These are phyloP conservation scores for Theristicus caerulescens DNA, from an alignment of 2,113 vertebrate species.

Conservation along the genomic window DNA sequence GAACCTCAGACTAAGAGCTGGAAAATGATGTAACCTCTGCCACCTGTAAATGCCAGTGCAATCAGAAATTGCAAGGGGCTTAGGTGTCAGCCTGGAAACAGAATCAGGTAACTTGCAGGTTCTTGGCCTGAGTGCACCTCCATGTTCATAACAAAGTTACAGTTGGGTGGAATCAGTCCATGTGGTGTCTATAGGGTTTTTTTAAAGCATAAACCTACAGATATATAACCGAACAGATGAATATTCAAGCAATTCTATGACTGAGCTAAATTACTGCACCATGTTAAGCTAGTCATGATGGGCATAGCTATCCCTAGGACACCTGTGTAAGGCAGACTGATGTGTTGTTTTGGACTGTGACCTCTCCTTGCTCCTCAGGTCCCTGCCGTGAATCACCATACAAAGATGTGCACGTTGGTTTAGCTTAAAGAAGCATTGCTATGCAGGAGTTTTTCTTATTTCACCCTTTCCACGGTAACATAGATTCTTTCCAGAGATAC, in stretches of 20 bases:
- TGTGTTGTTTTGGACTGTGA: not conserved
- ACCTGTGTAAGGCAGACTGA: not conserved
- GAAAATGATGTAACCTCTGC: not conserved
- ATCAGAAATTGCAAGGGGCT: not conserved
- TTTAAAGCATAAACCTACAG: not conserved
- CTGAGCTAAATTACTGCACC: not conserved
- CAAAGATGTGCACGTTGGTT: not conserved
- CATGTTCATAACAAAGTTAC: not conserved
- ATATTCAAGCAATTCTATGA: not conserved
- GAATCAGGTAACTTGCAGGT: not conserved
- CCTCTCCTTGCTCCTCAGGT: not conserved
- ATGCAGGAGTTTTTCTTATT: not conserved
- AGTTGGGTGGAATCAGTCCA: not conserved
- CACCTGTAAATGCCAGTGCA: not conserved
- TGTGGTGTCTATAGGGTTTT: not conserved
- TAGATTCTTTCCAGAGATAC: not conserved
- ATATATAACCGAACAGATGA: not conserved
- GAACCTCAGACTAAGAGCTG: not conserved
- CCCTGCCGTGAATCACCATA: not conserved
- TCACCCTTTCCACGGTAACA: not conserved
- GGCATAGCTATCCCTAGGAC: not conserved
- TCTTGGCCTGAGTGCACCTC: not conserved
- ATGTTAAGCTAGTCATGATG: not conserved
- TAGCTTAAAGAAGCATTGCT: not conserved
- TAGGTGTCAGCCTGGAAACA: not conserved